phyloP scores from a whole-genome alignment of 2,888 invertebrate genomes.

The Plagodis pulveraria region DNA sequence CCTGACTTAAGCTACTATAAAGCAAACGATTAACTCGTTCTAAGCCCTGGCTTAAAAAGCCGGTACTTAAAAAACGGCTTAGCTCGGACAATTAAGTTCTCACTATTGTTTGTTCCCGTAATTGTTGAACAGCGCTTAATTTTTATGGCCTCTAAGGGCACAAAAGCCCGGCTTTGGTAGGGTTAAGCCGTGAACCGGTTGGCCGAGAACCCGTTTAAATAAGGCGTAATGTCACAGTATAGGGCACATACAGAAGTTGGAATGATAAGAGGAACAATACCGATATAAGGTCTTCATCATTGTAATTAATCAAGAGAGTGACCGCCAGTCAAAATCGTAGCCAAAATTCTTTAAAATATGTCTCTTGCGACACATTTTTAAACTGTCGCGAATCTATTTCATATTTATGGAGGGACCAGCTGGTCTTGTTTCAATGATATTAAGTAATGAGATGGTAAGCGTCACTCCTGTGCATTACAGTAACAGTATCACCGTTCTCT shows the following conservation, averaged over 20 bases:
- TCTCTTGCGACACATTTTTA: too few species aligned
- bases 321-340: too few species aligned
- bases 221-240: slow-evolving; percentile 33
- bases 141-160: slow-evolving; percentile 40
- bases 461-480: too few species aligned
- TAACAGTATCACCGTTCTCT: too few species aligned
- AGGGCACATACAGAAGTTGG: neutral
- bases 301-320: too few species aligned
- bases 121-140: slow-evolving; percentile 40
- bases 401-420: too few species aligned
- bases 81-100: slow-evolving; percentile 36
- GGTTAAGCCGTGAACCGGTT: slow-evolving; percentile 42
- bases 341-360: too few species aligned
- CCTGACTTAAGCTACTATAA: slow-evolving; percentile 9
- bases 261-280: too few species aligned
- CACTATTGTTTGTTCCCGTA: slow-evolving; percentile 35
- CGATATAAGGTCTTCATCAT: too few species aligned
- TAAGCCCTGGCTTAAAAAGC: slow-evolving; percentile 22
- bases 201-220: slow-evolving; percentile 38
- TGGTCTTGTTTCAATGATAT: too few species aligned
- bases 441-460: too few species aligned
- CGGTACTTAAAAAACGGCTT: slow-evolving; percentile 12
- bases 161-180: slow-evolving; percentile 35
- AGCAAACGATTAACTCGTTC: slow-evolving; percentile 10
- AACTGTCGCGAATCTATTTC: too few species aligned